A percentile compares a stretch with the other conserved stretches of the same genome.
phyloP scores from a whole-genome alignment of 2,888 invertebrate genomes.

The Chrysopilus asiliformis region DNA sequence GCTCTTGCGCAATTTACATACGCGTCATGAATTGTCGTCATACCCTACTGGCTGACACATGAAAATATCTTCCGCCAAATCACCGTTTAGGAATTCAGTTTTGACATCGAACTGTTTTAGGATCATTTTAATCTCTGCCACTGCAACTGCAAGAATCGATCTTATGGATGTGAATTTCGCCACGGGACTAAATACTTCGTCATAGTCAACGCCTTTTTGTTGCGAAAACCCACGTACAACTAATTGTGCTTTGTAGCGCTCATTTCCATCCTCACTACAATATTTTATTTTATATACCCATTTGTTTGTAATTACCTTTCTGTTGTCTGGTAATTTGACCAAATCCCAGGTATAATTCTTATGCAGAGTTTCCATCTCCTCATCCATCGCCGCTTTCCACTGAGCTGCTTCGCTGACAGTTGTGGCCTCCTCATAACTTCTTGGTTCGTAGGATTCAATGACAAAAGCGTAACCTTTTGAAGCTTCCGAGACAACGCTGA shows the following conservation, averaged over 20 bases:
- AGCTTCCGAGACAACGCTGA: no score
- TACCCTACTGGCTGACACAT: slow-evolving; percentile 12
- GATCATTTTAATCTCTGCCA: slow-evolving; percentile 8
- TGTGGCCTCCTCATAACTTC: slow-evolving; percentile 10
- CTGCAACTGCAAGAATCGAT: slow-evolving; percentile 10
- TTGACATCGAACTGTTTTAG: slow-evolving; percentile 14
- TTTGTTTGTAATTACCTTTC: slow-evolving; percentile 9
- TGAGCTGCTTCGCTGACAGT: slow-evolving; percentile 3
- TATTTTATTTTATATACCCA: slow-evolving; percentile 10
- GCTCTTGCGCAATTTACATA: slow-evolving; percentile 16
- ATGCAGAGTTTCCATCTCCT: slow-evolving; percentile 7
- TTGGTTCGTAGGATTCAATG: slow-evolving; percentile 6
- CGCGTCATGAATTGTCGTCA: slow-evolving; percentile 12
- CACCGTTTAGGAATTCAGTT: slow-evolving; percentile 13
- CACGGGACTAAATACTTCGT: slow-evolving; percentile 11
- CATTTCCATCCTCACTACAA: not conserved
- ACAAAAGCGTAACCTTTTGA: no score
- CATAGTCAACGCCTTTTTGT: slow-evolving; percentile 10
- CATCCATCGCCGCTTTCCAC: slow-evolving; percentile 13
- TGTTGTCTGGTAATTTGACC: slow-evolving; percentile 10
- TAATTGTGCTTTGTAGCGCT: slow-evolving; percentile 4
- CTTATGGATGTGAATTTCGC: slow-evolving; percentile 8
- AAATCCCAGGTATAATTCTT: slow-evolving; percentile 15
- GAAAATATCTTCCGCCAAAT: slow-evolving; percentile 10
- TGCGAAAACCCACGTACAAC: slow-evolving; percentile 9